Evolutionary conservation across 1,140 invertebrate genomes (phyloP), one percentile per base, ranked within the genome.

Genomic region (silkworm (Bombyx mori)): DNA sequence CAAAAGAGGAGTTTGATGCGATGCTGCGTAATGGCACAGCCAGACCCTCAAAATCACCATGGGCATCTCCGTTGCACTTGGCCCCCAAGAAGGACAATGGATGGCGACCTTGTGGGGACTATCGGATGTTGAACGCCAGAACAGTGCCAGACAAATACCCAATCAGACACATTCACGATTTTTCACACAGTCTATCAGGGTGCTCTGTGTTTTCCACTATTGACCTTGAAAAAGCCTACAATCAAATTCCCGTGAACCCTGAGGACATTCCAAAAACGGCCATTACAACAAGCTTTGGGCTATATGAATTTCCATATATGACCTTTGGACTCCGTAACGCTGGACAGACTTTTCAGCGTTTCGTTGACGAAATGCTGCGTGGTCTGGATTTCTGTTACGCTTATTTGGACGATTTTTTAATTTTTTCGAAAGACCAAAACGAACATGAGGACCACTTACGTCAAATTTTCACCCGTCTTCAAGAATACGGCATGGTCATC

Each of bases 351-450:
- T 57, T 59, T 10, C 63, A 56, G 26, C 62, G 52, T 9, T 54
- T 54, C 8, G 52, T 54, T 10, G 78, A 90, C 61, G 55, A 82
- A 10, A 58, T 74, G 35, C 43, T 68, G 2, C 46, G 60, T 2
- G 74, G 66, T 0, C 54, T 79, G 6, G 69, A 77, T 52, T 77
- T 75, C 51, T 46, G 43, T 42, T 72, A 79, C 47, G 69, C 79
- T 1, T 91, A 89, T 61, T 45, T 91, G 0, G 90, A 91, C 59
- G 90, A 90, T 58, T 78, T 91, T 22, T 67, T 90, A 1, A 62
- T 90, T 4, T 82, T 73, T 50, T 81, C 73, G 9, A 54, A 57
- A 22, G 55, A 58, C 7, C 10, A 44, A 50, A 42, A 46, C 60
- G 70, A 7, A 56, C 82, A 88, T 53, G n/a, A 60, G 0, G 3